These are phyloP conservation scores for Chlorospingus flavigularis DNA, from an alignment of 2,797 vertebrate species.

Conservation along the genomic window DNA sequence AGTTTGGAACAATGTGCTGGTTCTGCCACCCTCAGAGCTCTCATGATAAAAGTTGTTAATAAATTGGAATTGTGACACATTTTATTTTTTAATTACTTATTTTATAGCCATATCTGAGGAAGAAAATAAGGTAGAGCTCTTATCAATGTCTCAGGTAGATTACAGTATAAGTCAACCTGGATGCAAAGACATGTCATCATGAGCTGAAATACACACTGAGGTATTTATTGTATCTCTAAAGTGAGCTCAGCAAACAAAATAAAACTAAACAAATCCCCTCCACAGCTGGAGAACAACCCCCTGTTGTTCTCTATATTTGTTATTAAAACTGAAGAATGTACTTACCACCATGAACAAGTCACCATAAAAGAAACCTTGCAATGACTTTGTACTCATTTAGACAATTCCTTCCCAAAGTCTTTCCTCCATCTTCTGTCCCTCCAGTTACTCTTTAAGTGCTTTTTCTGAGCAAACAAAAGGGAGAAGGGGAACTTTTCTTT, in stretches of 20 bases:
- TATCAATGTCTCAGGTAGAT: constrained; percentile 83
- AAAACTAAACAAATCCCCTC: background rate
- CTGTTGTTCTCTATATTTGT: background rate
- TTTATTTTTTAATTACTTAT: background rate
- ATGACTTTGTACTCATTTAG: background rate
- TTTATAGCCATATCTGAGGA: constrained; percentile 82
- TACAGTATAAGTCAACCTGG: constrained; percentile 80
- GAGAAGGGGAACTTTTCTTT: background rate
- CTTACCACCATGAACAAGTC: background rate
- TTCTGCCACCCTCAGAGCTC: background rate
- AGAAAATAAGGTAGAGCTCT: constrained; percentile 86
- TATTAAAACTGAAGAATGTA: background rate
- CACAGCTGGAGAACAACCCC: background rate
- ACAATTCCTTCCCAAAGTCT: background rate
- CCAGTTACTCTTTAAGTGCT: background rate
- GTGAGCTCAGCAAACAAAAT: background rate
- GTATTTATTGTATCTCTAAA: background rate
- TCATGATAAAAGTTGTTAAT: background rate
- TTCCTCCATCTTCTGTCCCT: background rate
- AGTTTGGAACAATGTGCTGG: background rate
- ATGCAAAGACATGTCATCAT: background rate
- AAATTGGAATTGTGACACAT: background rate
- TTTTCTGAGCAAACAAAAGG: background rate
- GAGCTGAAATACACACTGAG: background rate
- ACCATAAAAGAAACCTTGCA: background rate